Conservation (phyloP, 2,113 vertebrate species). For the Anguilla japonica region DNA sequence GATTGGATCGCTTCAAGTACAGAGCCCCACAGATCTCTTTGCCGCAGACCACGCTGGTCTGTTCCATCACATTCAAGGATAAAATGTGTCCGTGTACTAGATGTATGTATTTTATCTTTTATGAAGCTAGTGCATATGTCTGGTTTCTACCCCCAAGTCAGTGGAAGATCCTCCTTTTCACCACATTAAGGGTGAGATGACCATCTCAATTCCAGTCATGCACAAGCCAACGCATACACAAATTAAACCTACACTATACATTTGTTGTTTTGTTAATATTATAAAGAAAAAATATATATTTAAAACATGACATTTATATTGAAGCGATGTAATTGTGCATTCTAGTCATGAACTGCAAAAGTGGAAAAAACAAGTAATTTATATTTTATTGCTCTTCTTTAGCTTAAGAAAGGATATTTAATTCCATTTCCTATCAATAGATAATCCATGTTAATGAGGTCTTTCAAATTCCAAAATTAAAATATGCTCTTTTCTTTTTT, state of each 20-base stretch:
- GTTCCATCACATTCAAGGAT: neutral
- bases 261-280: constrained; percentile 1
- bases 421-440: constrained; percentile 18
- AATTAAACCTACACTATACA: no score
- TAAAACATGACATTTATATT: constrained; percentile 7
- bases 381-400: constrained; percentile 15
- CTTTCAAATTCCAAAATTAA: constrained; percentile 41
- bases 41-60: neutral
- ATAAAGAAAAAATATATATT: neutral
- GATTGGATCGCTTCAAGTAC: neutral
- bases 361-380: constrained; percentile 13
- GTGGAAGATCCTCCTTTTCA: neutral
- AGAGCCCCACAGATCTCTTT: neutral
- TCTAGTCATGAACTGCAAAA: constrained; percentile 11
- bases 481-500: constrained; percentile 46
- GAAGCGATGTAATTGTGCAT: constrained; percentile 16
- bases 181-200: neutral
- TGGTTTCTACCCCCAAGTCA: neutral
- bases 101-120: no score
- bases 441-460: constrained; percentile 26
- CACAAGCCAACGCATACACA: no score
- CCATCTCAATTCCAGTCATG: neutral
- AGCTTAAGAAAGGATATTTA: constrained; percentile 13
- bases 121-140: no score
- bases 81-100: neutral